Evolutionary conservation across 2,797 vertebrate species (phyloP), one percentile per base, ranked within the genome.

Genomic region (Epinephelus awoara): DNA sequence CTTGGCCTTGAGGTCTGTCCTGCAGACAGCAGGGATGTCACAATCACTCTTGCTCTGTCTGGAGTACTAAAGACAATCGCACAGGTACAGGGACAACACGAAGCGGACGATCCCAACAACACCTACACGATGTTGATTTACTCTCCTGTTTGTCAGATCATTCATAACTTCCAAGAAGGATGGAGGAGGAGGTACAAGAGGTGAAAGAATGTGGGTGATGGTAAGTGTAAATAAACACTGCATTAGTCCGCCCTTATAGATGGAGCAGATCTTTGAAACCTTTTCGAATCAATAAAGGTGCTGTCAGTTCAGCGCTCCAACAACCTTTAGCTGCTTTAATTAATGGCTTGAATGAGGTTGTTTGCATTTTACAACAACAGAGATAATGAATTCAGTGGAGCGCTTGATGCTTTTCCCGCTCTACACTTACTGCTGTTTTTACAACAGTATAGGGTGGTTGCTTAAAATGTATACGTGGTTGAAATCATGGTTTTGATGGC

Each of bases 21-120:
- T 70, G 73, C 65, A 72, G 71, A 58, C 72, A 75, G 79, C 63
- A 58, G 46, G 25, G 64, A 63, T 87, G 86, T 85, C 79, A 82
- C 72, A 75, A 88, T 88, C 79, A 86, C 76, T 87, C 86, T 75
- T 75, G 19, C 23, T 44, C 67, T 83, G 65, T 80, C 79, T 84
- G 55, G 46, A 69, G 49, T 74, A 83, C 74, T 75, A 68, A 85
- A 88, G 85, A 87, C 69, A 89, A 75, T 38, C 49, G 66, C 44
- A 68, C 65, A 77, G 70, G 56, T 66, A 69, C 67, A 47, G 67
- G 76, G 69, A 77, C 76, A 70, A 73, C 79, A 82, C 79, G 77
- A 18, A 56, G 64, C 13, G 13, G 47, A 66, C 74, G 49, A 83
- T 83, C 62, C 55, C 21, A 67, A 47, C 40, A 64, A 69, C 54